Base-by-base conservation (phyloP, 2,888 invertebrate genomes). In the Bimastos eiseni region DNA sequence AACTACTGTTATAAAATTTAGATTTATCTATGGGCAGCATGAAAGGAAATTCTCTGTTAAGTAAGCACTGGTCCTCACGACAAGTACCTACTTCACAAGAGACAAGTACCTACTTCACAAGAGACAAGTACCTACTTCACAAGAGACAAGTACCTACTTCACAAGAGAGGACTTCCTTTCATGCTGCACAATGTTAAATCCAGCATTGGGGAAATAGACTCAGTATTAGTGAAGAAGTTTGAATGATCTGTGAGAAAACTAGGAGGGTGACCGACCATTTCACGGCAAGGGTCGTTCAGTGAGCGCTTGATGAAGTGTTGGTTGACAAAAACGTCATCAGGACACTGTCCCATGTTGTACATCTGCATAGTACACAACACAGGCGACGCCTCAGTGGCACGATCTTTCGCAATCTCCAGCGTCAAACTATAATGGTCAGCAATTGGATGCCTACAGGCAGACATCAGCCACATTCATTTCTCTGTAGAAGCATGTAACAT, bases 391-490 rank as follows among this genome's bases (percentile, higher is more conserved):
- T 92, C 92, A 0, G 94, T 93, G 17, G 93, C 93, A n/a, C 93
- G 92, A 91, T 94, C 93, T 33, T 92, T 92, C 15, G 93, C 91
- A 24, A 93, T 93, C 90, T 94, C 93, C 90, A 94, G 92, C n/a
- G 93, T 93, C n/a, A 94, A 92, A 90, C 93, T 93, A 92, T 94
- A 94, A 91, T 93, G 93, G 89, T 94, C 94, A 41, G 94, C 94
- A 34, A 94, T 90, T 13, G 94, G 94, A 91, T 94, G 93, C 90
- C 94, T 94, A 70, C 70, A 70, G 70, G 70, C 70, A 70, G 70
- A 70, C 70, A 70, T n/a, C 92, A 70, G 70, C n/a, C 30, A 70
- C n/a, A 70, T 55, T 30, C 0, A 49, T 49, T 30, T 70, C 8
- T 41, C 36, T 86, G 36, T 8, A 86, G 11, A n/a, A 86, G 37